Evolutionary conservation across 2,888 invertebrate genomes (phyloP), one percentile per base, ranked within the genome.

Genomic region (Hirtodrosophila confusa): DNA sequence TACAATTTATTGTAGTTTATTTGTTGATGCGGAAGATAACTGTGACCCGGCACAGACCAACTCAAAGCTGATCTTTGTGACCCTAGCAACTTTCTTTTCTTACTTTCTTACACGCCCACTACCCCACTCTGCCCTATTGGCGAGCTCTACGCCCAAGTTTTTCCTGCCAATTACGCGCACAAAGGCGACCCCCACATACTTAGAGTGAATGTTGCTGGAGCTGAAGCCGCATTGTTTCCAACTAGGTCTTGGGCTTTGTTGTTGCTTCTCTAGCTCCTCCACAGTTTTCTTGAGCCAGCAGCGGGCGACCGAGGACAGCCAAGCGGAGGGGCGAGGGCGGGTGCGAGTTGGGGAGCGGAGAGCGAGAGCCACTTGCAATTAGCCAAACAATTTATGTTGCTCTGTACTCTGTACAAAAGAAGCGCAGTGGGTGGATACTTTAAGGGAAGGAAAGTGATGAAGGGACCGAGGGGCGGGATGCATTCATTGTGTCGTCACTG

Each of bases 361-460:
- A 31, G 49, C 35, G 65, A 63, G 44, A 75, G 79, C 75, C 79
- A 85, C 80, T 80, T 84, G 87, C 85, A 80, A 80, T 80, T 80
- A 80, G 78, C 78, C 82, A 62, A 78, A 61, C 87, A 84, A 80
- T 84, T 86, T 80, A 84, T 84, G 87, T 80, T 74, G 53, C 51
- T 47, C 47, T 51, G 47, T 29, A 50, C 51, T 47, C 47, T 51
- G 47, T 29, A 74, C 62, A 84, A 84, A 65, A 62, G 75, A 37
- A 54, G 54, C 35, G 44, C 37, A 61, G 12, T 27, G 37, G 36
- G 24, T 11, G 37, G 40, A 33, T 63, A 29, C 53, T 44, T 35
- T 45, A 40, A 23, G 10, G 27, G 10, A 6, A 11, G 33, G 6
- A 27, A 27, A 27, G 10, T 23, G 11, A n/a, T 8, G 7, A 23